Percentiles rank a stretch among this genome's conserved stretches.
phyloP scores from a whole-genome alignment of 2,113 vertebrate species.

The Gavialis gangeticus region DNA sequence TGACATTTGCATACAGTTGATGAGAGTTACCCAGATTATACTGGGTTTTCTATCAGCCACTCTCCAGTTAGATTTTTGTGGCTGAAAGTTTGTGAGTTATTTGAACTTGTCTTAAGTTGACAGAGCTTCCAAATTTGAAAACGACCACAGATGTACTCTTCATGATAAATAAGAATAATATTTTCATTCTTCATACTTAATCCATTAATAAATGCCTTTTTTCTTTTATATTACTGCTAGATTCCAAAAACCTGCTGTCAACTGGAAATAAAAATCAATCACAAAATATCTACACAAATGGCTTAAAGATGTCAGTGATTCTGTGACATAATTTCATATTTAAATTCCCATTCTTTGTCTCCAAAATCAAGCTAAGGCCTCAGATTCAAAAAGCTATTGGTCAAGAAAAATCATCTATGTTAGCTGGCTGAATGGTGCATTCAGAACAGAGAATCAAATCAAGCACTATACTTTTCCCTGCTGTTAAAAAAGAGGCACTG shows the following conservation, averaged over 20 bases:
- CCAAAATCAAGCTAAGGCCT: fast-evolving
- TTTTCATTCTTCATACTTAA: too few relatives aligned
- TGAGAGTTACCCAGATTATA: too few relatives aligned
- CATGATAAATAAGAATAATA: too few relatives aligned
- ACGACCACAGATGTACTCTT: too few relatives aligned
- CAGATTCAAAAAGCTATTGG: neutral
- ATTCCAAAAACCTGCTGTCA: neutral
- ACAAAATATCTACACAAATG: neutral
- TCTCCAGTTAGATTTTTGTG: too few relatives aligned
- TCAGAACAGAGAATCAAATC: neutral
- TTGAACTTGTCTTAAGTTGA: too few relatives aligned
- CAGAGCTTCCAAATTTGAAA: too few relatives aligned
- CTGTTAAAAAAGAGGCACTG: neutral
- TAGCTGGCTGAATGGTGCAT: neutral
- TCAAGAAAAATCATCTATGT: neutral
- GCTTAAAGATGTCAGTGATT: neutral
- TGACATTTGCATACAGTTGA: too few relatives aligned
- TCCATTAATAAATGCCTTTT: too few relatives aligned
- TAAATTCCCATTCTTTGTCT: neutral
- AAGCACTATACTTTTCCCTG: neutral
- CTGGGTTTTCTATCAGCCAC: too few relatives aligned
- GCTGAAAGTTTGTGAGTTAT: too few relatives aligned
- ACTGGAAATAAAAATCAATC: neutral
- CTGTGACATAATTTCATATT: neutral
- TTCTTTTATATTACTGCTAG: too few relatives aligned